phyloP scores from a whole-genome alignment of 2,888 invertebrate genomes.

The Luffia ferchaultella region DNA sequence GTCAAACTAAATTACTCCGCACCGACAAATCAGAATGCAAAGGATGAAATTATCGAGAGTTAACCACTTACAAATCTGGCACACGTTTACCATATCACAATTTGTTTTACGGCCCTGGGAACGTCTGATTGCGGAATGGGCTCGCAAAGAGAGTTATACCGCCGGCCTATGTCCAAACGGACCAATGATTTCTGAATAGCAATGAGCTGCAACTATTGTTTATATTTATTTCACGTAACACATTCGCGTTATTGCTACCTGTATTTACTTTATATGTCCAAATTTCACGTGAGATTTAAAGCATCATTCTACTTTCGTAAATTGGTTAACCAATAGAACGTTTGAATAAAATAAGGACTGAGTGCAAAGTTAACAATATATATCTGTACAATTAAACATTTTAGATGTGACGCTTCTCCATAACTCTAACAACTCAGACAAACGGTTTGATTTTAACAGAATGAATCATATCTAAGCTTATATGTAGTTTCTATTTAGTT shows the following conservation, averaged over 20 bases:
- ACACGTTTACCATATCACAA: conserved; percentile 37
- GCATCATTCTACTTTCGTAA: too few relatives aligned
- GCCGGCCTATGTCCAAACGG: conserved; percentile 25
- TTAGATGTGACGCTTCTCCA: too few relatives aligned
- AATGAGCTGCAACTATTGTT: conserved; percentile 22
- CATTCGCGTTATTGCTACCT: neutral
- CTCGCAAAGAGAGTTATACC: conserved; percentile 20
- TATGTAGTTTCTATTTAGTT: too few relatives aligned
- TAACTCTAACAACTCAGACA: too few relatives aligned
- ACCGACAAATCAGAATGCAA: conserved; percentile 35
- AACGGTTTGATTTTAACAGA: too few relatives aligned
- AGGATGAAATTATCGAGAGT: conserved; percentile 38
- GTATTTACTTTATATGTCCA: neutral
- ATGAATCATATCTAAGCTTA: too few relatives aligned
- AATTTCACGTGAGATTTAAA: neutral
- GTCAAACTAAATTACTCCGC: conserved; percentile 23
- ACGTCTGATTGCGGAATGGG: conserved; percentile 26
- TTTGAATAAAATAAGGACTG: too few relatives aligned
- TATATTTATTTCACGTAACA: conserved; percentile 19
- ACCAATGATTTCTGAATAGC: conserved; percentile 29
- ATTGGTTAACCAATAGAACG: too few relatives aligned
- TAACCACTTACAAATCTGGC: conserved; percentile 32
- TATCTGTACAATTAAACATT: too few relatives aligned
- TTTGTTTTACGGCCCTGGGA: conserved; percentile 39
- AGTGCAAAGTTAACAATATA: too few relatives aligned